Evolutionary conservation across 2,888 invertebrate species (phyloP), one percentile per base, ranked within the genome.

Genomic region (Drosophila buzzatii): DNA sequence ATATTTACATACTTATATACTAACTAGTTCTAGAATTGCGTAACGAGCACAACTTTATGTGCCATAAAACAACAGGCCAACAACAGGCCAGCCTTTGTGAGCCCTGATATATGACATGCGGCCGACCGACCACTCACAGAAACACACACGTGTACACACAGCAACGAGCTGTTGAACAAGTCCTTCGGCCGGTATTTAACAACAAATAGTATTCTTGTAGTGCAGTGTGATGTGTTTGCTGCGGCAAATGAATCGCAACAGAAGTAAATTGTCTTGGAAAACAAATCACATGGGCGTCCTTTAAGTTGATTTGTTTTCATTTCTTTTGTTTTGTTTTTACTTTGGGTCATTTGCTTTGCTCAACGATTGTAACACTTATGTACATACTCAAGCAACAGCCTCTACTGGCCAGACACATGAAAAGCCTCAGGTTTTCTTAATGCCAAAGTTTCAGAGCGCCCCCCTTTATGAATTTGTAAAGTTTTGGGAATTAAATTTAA

Each of bases 121-220:
- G 20, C 53, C 44, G 61, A 33, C 53, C 44, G 61, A 33, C 41
- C 37, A 60, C 49, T 49, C 56, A 42, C 42, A 37, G 27, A n/a
- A 23, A 31, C 23, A 41, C 39, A 42, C 52, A 44, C 33, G 41
- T 37, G 23, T 27, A n/a, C 33, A 49, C 52, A 53, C 5, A n/a
- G 62, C 44, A 49, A 42, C n/a, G 41, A 37, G 18, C 12, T 45
- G 44, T 33, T 68, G 64, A 77, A 78, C 68, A 55, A 79, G 76
- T 81, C 79, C 82, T 75, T 75, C 65, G 82, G 74, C 75, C 65
- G 80, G 76, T 80, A 84, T 86, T 86, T 85, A 78, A 85, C 87
- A 47, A 73, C 76, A 79, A 79, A 70, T 71, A 69, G 65, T 59
- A 44, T 69, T 76, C 73, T 52, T 65, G 65, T 52, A 37, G 51